A percentile compares a stretch with the other conserved stretches of the same genome.
These are phyloP conservation scores for Manacus vitellinus DNA, from an alignment of 2,113 vertebrate genomes.

Conservation along the genomic window DNA sequence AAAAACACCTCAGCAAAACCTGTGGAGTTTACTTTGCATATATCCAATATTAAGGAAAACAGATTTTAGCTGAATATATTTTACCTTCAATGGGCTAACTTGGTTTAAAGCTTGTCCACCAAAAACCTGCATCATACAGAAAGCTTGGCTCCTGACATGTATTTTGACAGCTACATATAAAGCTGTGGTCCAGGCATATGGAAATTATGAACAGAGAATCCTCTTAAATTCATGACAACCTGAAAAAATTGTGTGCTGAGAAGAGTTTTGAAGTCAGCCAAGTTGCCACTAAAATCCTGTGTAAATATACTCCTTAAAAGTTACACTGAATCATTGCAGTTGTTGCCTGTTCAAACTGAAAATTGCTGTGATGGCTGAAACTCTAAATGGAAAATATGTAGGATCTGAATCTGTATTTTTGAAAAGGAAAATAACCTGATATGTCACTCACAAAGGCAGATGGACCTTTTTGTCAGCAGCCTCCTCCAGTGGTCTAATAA, in stretches of 20 bases:
- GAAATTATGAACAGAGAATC: neutral
- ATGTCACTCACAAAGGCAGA: neutral
- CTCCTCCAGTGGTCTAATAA: neutral
- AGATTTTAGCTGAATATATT: neutral
- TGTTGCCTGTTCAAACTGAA: neutral
- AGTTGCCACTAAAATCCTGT: neutral
- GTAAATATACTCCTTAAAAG: neutral
- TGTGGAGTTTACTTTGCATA: neutral
- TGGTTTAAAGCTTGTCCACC: neutral
- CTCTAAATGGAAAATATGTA: neutral
- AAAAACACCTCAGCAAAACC: neutral
- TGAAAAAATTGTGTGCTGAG: constrained; percentile 11
- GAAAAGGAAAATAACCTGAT: neutral
- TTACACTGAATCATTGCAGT: neutral
- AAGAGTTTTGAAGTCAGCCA: constrained; percentile 31
- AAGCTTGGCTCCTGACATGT: neutral
- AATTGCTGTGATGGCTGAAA: neutral
- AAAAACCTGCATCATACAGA: neutral
- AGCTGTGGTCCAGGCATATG: neutral
- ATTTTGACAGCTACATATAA: neutral
- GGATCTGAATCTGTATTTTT: neutral
- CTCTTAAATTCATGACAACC: constrained; percentile 22
- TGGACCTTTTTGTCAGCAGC: neutral
- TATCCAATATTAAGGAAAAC: neutral
- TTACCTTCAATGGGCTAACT: neutral